phyloP scores from a whole-genome alignment of 2,888 invertebrate genomes.

The Syritta pipiens region DNA sequence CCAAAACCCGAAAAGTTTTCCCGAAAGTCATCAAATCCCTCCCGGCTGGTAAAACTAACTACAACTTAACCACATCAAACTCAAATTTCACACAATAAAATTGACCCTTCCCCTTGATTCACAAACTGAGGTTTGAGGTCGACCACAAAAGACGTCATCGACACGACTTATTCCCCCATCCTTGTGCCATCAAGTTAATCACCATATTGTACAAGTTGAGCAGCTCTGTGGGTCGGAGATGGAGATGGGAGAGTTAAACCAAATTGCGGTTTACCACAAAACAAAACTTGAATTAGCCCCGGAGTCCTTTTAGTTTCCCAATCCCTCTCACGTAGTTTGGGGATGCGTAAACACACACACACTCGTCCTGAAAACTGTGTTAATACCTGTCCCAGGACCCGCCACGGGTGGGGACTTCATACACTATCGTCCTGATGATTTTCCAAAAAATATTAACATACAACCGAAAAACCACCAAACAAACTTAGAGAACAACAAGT shows the following conservation, averaged over 20 bases:
- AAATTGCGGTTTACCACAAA: slow-evolving; percentile 48
- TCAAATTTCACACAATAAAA: slow-evolving; percentile 17
- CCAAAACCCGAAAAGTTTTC: too few relatives aligned
- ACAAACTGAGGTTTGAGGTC: neutral
- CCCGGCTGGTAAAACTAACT: too few relatives aligned
- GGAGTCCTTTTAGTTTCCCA: slow-evolving; percentile 23
- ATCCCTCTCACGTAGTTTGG: neutral
- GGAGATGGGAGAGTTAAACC: slow-evolving; percentile 15
- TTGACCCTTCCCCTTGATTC: neutral
- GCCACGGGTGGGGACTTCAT: slow-evolving; percentile 12
- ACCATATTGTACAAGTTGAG: slow-evolving; percentile 29
- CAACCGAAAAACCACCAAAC: too few relatives aligned
- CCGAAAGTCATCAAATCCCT: too few relatives aligned
- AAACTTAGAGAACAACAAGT: slow-evolving; percentile 26
- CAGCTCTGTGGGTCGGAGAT: neutral
- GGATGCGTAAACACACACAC: neutral
- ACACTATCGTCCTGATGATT: slow-evolving; percentile 3
- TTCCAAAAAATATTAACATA: slow-evolving; percentile 44
- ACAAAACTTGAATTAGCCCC: slow-evolving; percentile 48
- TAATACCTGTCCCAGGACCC: neutral
- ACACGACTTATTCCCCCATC: slow-evolving; percentile 23
- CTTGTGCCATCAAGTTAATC: slow-evolving; percentile 56
- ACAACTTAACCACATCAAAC: slow-evolving; percentile 30
- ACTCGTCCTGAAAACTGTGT: neutral
- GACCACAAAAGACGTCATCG: slow-evolving; percentile 26